Evolutionary conservation across 2,797 vertebrate species (phyloP), one percentile per base, ranked within the genome.

Genomic region (Valencia hispanica): DNA sequence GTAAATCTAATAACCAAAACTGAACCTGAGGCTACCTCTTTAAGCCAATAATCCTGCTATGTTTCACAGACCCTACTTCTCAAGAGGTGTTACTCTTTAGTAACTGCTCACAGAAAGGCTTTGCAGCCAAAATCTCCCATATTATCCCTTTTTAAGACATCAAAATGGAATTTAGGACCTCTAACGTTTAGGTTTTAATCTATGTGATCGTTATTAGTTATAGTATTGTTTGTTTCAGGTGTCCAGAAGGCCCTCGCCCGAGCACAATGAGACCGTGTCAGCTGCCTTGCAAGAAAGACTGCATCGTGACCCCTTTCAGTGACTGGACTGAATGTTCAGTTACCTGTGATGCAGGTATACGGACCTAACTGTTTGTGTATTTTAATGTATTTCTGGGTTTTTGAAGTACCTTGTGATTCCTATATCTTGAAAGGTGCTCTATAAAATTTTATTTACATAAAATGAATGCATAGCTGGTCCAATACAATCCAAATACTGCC

Each of bases 261-360:
- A 96, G 94, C 90, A 97, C 97, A 0, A 94, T 99, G 89, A 94
- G 96, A 36, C 95, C 96, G 0, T 99, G 98, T 87, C 94, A 96
- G 77, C 94, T 99, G 84, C 97, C 97, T 72, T 99, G 98, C 79
- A 96, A 97, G 88, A 98, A 96, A 73, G 98, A 99, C 88, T 99
- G 98, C 41, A 96, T 97, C 18, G 89, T 98, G 79, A 98, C 97
- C 1, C 96, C 97, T 0, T 99, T 96, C 87, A 98, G 98, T 77
- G 96, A 98, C 86, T 99, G 98, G 98, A 97, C 97, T 0, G 17
- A 79, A 0, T 99, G 98, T 83, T 96, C 96, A 14, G 93, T 94
- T 25, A 94, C 94, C 0, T 99, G 98, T 87, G 96, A 96, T 77
- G 93, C 96, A 96, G 97, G 98, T 99, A 96, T 63, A 76, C 34